A percentile compares a stretch with the other conserved stretches of the same genome.
phyloP scores from a whole-genome alignment of 2,888 invertebrate species.

The Serripes groenlandicus region DNA sequence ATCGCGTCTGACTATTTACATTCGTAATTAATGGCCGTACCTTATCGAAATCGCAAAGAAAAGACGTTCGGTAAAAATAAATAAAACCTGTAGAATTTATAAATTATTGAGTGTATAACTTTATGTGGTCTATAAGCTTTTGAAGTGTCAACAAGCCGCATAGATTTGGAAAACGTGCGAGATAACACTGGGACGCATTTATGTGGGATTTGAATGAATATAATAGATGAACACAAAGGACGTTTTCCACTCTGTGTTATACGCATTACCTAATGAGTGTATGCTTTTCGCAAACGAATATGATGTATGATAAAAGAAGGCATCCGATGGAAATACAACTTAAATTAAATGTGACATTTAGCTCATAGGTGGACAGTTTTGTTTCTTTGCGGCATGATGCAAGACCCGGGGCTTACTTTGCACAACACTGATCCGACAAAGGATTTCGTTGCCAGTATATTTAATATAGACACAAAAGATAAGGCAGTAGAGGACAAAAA shows the following conservation, averaged over 20 bases:
- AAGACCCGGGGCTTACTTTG: too few species aligned
- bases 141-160: neutral
- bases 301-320: too few species aligned
- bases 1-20: slow-evolving; percentile 2
- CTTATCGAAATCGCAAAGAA: neutral
- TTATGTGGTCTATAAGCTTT: neutral
- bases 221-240: too few species aligned
- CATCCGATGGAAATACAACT: too few species aligned
- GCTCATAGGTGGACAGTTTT: too few species aligned
- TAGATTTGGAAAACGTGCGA: neutral
- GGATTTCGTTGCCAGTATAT: neutral
- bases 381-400: too few species aligned
- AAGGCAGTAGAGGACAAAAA: neutral
- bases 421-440: too few species aligned
- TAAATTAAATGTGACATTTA: too few species aligned
- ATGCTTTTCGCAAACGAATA: too few species aligned
- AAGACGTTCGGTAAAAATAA: neutral
- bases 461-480: neutral
- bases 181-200: neutral
- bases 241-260: too few species aligned
- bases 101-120: neutral
- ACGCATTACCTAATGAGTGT: too few species aligned
- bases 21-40: slow-evolving; percentile 4
- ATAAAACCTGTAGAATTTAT: neutral
- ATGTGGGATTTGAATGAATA: too few species aligned